Percentiles rank a stretch among this genome's conserved stretches.
Conservation (phyloP, 2,113 vertebrate genomes). For the Atlantisia rogersi region DNA sequence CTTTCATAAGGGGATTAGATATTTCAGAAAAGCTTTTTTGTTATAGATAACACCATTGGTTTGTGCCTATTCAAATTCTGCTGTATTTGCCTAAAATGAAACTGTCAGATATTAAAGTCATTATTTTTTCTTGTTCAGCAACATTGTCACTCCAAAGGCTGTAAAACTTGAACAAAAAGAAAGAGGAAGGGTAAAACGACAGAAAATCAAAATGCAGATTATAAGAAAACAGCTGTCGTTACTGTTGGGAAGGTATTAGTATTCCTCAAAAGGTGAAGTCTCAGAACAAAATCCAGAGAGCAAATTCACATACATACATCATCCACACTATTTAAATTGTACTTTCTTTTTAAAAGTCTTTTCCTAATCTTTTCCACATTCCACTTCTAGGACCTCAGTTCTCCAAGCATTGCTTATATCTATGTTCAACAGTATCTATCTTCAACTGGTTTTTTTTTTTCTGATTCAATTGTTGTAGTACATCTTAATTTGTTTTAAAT, state of each 20-base stretch:
- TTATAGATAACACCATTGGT: background rate
- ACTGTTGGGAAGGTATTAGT: background rate
- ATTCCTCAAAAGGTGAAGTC: background rate
- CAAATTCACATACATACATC: background rate
- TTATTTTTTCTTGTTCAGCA: background rate
- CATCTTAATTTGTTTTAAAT: background rate
- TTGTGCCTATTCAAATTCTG: background rate
- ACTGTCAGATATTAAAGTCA: background rate
- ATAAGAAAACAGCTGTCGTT: background rate
- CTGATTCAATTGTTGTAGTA: background rate
- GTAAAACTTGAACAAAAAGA: background rate
- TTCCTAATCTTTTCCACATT: background rate
- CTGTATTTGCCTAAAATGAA: background rate
- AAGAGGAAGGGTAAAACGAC: fast-evolving
- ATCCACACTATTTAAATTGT: background rate
- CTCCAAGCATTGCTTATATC: background rate
- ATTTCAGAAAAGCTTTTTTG: background rate
- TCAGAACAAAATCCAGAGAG: background rate
- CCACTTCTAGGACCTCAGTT: background rate
- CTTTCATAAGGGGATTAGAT: background rate
- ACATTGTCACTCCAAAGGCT: background rate
- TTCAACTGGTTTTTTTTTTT: background rate
- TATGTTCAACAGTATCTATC: background rate
- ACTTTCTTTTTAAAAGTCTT: background rate
- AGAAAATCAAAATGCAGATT: background rate